Conservation (phyloP, 1,140 invertebrate species). For the Drosophila bipectinata region DNA sequence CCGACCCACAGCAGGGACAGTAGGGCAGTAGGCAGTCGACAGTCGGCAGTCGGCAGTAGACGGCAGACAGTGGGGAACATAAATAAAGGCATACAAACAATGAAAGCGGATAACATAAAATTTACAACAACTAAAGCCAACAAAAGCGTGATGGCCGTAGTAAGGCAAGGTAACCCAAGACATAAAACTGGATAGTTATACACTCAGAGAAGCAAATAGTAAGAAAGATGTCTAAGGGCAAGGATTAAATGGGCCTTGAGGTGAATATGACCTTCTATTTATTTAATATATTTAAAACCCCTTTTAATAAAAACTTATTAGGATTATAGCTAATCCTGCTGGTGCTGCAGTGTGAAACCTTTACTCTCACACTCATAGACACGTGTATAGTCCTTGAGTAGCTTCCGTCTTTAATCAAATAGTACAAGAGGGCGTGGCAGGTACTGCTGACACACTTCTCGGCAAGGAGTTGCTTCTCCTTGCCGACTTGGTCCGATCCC, state of each 20-base stretch:
- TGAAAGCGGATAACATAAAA: constrained; percentile 80
- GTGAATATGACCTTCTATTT: too few relatives aligned
- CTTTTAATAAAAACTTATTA: not conserved
- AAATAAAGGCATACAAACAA: constrained; percentile 75
- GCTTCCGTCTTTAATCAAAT: constrained; percentile 71
- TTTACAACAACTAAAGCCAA: constrained; percentile 73
- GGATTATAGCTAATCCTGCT: not conserved
- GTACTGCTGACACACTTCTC: constrained; percentile 69
- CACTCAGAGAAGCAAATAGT: constrained; percentile 10
- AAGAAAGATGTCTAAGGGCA: not conserved
- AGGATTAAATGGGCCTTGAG: too few relatives aligned
- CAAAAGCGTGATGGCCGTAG: constrained; percentile 30
- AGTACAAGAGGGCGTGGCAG: constrained; percentile 62
- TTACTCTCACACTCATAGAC: constrained; percentile 21
- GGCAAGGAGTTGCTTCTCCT: constrained; percentile 15
- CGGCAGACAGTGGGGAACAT: constrained; percentile 44
- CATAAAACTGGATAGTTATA: constrained; percentile 44
- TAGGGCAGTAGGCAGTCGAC: constrained; percentile 3
- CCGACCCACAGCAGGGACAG: not conserved
- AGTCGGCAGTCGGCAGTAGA: not conserved
- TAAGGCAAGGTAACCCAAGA: constrained; percentile 24
- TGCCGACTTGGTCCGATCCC: constrained; percentile 12
- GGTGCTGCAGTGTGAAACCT: constrained; percentile 19
- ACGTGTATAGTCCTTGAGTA: constrained; percentile 18
- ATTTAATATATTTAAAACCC: too few relatives aligned